Evolutionary conservation across 2,113 vertebrate species (phyloP), one percentile per base, ranked within the genome.

Genomic region (Diadophis punctatus): DNA sequence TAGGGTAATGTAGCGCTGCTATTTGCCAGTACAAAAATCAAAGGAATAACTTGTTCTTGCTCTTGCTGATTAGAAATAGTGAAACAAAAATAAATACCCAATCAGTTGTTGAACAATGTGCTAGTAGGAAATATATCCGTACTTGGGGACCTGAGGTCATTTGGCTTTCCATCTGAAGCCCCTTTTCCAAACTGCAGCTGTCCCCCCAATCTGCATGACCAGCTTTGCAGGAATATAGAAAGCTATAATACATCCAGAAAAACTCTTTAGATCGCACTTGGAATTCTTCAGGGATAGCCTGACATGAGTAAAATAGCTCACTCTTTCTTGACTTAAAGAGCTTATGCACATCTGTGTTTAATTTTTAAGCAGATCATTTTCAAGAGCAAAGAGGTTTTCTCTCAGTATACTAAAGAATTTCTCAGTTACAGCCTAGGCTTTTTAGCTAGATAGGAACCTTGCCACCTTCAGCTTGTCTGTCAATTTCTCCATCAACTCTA

Each of bases 341-440:
- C 63, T 11, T 48, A n/a, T 68, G 30, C 8, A 1, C 56, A 58
- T 4, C 87, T 88, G 39, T 2, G 80, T 94, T 95, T 92, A 85
- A 91, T 86, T 52, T 23, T 53, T 74, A 93, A 91, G 58, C 1
- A 87, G 22, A 34, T 55, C 0, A 39, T 48, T 84, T 93, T 18
- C 16, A 90, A 20, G 1, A 91, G 30, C 4, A 91, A n/a, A 94
- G n/a, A 93, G 23, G 49, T 85, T 93, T 91, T 30, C 27, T 87
- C 1, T 20, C 90, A 58, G 48, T 80, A 74, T 2, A 1, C 8
- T 85, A 92, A 91, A 4, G 2, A 74, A 3, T 87, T 85, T 90
- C 87, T 80, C 1, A 51, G 14, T 89, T 92, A 20, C 2, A 91
- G 49, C 46, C 88, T 23, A n/a, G 34, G 52, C n/a, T 25, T 88